Evolutionary conservation across 2,797 vertebrate genomes (phyloP), one percentile per base, ranked within the genome.

Genomic region (Brachymystax lenok): DNA sequence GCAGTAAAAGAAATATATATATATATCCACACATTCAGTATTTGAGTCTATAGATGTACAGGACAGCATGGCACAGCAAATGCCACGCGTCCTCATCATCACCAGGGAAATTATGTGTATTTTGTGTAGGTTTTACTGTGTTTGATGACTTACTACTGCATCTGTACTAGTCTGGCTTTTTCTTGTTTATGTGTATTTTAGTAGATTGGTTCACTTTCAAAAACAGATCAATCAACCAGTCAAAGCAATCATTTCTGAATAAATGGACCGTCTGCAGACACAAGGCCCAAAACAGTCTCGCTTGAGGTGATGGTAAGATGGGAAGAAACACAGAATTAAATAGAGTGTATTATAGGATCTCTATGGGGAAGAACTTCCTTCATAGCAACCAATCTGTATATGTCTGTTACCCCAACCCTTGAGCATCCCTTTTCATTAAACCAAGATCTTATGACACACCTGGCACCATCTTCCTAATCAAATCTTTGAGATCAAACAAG

Each of bases 191-290:
- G 40, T 46, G 40, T 46, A 46, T 46, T 46, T 46, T 13, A 46
- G 40, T 46, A 46, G 59, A 63, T 12, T 63, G 59, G 8, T 21
- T 61, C 56, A 21, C n/a, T 61, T 21, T 86, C 84, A 80, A 80
- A 79, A 79, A 73, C 61, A 72, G 8, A 81, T 76, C 82, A 87
- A 83, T 59, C 2, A 52, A 16, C 51, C 52, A 61, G 19, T 61
- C 56, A 61, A 61, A 61, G 3, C 56, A 61, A 46, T 46, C 10
- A 46, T 1, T 13, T 46, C 10, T 46, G 40, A 46, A 46, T 46
- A 46, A 46, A 46, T 46, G 10, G 40, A 13, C 40, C 40, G 12
- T 12, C 40, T 46, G 40, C 40, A 46, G 40, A 46, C 10, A 13
- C 40, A 46, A 46, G 40, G 40, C 40, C 40, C 40, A 46, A 46